A percentile compares a stretch with the other conserved stretches of the same genome.
phyloP scores from a whole-genome alignment of 2,797 vertebrate species.

The Gobio occitaniae region DNA sequence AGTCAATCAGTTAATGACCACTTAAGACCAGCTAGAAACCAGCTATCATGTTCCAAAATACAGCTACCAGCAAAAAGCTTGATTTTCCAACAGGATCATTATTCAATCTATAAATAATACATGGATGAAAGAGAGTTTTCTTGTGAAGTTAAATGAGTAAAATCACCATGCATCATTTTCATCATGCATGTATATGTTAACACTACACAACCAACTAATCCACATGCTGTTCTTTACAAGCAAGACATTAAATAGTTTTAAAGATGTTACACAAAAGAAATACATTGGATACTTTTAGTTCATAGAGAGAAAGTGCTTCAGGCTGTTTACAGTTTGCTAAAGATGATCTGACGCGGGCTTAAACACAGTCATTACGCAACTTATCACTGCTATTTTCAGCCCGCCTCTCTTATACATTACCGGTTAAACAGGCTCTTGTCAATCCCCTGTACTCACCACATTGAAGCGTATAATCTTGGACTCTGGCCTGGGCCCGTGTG shows the following conservation, averaged over 20 bases:
- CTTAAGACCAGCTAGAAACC: neutral
- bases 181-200: conserved; percentile 8
- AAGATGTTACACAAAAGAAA: neutral
- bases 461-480: conserved; percentile 66
- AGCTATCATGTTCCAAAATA: conserved; percentile 1
- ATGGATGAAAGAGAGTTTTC: neutral
- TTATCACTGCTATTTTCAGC: conserved; percentile 25
- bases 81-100: neutral
- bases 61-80: conserved; percentile 3
- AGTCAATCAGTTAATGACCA: neutral
- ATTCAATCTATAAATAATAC: neutral
- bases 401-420: neutral
- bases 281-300: conserved; percentile 3
- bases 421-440: conserved; percentile 16
- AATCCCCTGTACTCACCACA: conserved; percentile 68
- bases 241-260: neutral
- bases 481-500: conserved; percentile 61
- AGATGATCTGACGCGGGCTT: neutral
- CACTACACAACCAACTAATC: neutral
- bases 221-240: neutral
- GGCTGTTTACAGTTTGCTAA: neutral
- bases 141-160: neutral
- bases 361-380: neutral
- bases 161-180: conserved; percentile 7
- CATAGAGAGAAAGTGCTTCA: conserved; percentile 1